phyloP scores from a whole-genome alignment of 1,140 invertebrate genomes.

The Gonatopus flavifemur region DNA sequence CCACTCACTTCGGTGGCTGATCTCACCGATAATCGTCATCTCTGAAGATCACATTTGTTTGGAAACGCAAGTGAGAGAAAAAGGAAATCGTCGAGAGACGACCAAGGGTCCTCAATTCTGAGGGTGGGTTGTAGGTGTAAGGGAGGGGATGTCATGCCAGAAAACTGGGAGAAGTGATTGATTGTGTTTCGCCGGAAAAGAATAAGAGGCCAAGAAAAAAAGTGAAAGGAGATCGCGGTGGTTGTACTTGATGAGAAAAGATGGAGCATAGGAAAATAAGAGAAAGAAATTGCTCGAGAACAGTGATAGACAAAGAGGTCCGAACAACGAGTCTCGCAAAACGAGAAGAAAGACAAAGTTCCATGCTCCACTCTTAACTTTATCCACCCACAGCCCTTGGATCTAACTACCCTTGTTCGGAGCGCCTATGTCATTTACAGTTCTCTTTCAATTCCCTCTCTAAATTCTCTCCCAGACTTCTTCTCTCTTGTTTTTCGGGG shows the following conservation, averaged over 20 bases:
- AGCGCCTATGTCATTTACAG: slow-evolving; percentile 1
- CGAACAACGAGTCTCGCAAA: slow-evolving; percentile 44
- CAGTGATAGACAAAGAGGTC: slow-evolving; percentile 49
- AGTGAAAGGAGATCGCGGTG: slow-evolving; percentile 14
- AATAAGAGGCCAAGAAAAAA: slow-evolving; percentile 31
- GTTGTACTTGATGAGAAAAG: slow-evolving; percentile 17
- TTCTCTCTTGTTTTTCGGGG: slow-evolving; percentile 18
- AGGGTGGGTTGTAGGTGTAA: slow-evolving; percentile 49
- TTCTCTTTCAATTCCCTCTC: not conserved
- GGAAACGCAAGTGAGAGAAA: slow-evolving; percentile 16
- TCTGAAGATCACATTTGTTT: slow-evolving; percentile 23
- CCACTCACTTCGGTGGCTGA: no score
- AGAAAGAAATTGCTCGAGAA: slow-evolving; percentile 28
- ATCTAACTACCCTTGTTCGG: slow-evolving; percentile 30
- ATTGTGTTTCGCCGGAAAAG: slow-evolving; percentile 58
- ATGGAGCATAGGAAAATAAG: slow-evolving; percentile 21
- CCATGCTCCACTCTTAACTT: slow-evolving; percentile 13
- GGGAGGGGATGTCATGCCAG: slow-evolving; percentile 53
- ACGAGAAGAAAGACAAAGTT: slow-evolving; percentile 44
- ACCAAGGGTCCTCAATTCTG: slow-evolving; percentile 36
- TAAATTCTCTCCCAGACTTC: slow-evolving; percentile 14
- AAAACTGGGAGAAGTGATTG: slow-evolving; percentile 55
- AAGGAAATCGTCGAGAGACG: slow-evolving; percentile 27
- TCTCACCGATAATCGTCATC: slow-evolving; percentile 30
- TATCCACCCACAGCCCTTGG: slow-evolving; percentile 36